Conservation (phyloP, 2,797 vertebrate species). For the Fratercula arctica region DNA sequence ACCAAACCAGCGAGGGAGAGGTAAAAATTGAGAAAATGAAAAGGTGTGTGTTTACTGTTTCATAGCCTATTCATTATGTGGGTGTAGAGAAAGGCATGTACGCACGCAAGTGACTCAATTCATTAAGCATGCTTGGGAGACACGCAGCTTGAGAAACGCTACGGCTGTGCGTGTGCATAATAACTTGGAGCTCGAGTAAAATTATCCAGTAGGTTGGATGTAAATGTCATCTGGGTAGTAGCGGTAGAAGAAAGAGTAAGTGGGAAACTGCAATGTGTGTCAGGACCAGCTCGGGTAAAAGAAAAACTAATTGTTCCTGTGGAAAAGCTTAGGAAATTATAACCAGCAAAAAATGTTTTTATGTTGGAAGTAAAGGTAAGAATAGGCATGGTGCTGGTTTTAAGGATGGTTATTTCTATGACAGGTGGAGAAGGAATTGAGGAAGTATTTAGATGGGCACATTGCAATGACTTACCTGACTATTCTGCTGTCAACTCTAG, state of each 20-base stretch:
- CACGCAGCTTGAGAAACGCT: slow-evolving; percentile 31
- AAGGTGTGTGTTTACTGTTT: slow-evolving; percentile 47
- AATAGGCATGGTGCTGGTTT: neutral
- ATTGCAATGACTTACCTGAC: neutral
- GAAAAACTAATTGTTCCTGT: neutral
- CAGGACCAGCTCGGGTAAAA: slow-evolving; percentile 4
- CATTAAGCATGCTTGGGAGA: slow-evolving; percentile 36
- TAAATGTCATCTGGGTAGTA: slow-evolving; percentile 30
- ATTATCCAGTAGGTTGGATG: slow-evolving; percentile 15
- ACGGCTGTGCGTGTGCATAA: neutral
- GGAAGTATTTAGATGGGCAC: neutral
- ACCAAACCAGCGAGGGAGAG: neutral
- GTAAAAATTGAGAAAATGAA: slow-evolving; percentile 50
- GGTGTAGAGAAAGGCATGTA: slow-evolving; percentile 44
- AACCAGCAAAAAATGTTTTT: neutral
- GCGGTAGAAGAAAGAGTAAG: neutral
- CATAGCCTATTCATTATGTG: slow-evolving; percentile 44
- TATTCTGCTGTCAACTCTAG: neutral
- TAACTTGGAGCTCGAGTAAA: slow-evolving; percentile 21
- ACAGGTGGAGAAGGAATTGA: neutral
- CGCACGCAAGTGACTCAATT: slow-evolving; percentile 54
- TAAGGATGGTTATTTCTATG: neutral
- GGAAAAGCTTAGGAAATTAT: neutral
- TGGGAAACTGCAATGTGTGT: neutral
- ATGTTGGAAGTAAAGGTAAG: neutral